Evolutionary conservation across 2,797 vertebrate genomes (phyloP), one percentile per base, ranked within the genome.

Genomic region (Hippoglossus hippoglossus): DNA sequence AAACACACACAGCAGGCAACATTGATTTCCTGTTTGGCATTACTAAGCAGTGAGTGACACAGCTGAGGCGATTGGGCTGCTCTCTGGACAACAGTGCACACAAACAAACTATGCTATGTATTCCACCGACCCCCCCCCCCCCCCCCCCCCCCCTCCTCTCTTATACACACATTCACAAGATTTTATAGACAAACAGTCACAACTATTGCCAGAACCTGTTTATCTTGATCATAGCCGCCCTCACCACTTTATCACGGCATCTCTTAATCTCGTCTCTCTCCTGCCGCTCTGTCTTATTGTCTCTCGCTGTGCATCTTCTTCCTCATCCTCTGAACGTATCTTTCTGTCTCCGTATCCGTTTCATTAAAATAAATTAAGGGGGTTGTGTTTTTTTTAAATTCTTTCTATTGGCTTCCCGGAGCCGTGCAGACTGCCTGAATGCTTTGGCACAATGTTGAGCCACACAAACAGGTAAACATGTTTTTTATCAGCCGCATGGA

Each of bases 1-100:
- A 51, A 34, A 58, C 19, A 41, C 31, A 84, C 60, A 75, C 62
- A 83, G 72, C 28, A 58, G 74, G 82, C 85, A 83, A 85, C 89
- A 92, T 85, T 81, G 90, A 92, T 91, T 91, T 92, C 86, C 88
- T 92, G 84, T 89, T 91, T 89, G 87, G 77, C 83, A 82, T 87
- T 77, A 54, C 80, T 84, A 85, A 87, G 83, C 85, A 80, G 75
- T 78, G 85, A 82, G 76, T 75, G 81, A 75, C 83, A 86, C 84
- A 80, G 85, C 80, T 76, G 88, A 88, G 76, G 51, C 82, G 80
- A 59, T 79, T 31, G 28, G 81, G 52, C 68, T 69, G 59, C 59
- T 91, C 85, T 79, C 85, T 74, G 80, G 73, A 85, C 72, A 80
- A 64, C 75, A 79, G 58, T 51, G 63, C 72, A 72, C 67, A 72